Conservation (phyloP, 2,113 vertebrate species). For the Chinchilla lanigera region DNA sequence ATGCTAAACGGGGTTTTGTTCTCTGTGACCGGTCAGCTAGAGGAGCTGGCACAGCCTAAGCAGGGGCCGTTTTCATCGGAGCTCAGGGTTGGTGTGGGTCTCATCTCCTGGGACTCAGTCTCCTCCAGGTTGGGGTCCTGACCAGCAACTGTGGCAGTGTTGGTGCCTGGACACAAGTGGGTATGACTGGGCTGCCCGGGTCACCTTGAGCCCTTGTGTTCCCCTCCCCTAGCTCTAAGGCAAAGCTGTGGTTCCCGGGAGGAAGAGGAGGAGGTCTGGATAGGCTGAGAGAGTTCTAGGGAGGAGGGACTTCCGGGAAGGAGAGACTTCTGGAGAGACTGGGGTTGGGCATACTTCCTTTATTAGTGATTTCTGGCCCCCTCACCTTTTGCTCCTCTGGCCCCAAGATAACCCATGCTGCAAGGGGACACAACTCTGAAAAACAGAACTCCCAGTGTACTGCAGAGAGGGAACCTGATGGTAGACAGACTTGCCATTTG, state of each 20-base stretch:
- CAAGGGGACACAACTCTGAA: neutral
- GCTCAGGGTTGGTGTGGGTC: neutral
- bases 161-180: neutral
- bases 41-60: neutral
- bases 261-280: neutral
- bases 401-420: neutral
- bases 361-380: neutral
- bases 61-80: neutral
- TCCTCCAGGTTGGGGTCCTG: neutral
- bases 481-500: neutral
- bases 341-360: neutral
- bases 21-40: neutral
- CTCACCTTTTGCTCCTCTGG: neutral
- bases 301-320: too few relatives aligned
- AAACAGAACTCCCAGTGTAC: neutral
- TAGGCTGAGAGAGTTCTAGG: neutral
- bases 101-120: neutral
- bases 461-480: neutral
- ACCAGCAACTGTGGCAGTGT: neutral
- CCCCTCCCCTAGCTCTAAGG: neutral
- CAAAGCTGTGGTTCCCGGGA: neutral
- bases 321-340: neutral
- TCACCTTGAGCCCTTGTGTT: neutral
- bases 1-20: neutral
- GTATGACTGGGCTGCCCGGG: neutral